These are phyloP conservation scores for Bombus huntii DNA, from an alignment of 1,140 invertebrate species.

Conservation along the genomic window DNA sequence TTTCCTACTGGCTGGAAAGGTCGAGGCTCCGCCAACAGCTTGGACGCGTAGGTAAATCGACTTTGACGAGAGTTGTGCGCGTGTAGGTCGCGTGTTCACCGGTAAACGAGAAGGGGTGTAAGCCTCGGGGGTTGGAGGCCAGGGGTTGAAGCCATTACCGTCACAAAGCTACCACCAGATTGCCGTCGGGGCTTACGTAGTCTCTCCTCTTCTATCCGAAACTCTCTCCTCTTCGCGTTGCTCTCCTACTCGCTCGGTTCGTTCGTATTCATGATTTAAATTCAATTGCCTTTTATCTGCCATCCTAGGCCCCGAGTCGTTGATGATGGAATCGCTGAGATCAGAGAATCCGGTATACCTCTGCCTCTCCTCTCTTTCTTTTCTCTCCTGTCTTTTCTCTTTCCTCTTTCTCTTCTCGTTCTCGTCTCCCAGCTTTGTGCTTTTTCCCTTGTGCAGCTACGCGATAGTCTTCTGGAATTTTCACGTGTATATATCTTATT, in stretches of 20 bases:
- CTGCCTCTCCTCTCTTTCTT: conserved; percentile 8
- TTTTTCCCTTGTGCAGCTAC: neutral
- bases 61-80: conserved; percentile 29
- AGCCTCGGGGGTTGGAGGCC: conserved; percentile 62
- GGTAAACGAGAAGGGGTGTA: conserved; percentile 66
- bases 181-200: conserved; percentile 77
- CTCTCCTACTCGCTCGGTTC: conserved; percentile 68
- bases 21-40: conserved; percentile 4
- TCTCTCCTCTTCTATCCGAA: conserved; percentile 55
- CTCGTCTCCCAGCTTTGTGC: neutral
- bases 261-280: conserved; percentile 83
- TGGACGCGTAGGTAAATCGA: conserved; percentile 48
- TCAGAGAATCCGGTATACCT: conserved; percentile 71
- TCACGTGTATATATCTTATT: no score
- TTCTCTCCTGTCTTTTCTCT: neutral
- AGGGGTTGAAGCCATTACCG: conserved; percentile 80
- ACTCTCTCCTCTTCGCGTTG: conserved; percentile 7
- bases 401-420: neutral
- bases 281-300: conserved; percentile 83
- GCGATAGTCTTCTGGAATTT: neutral
- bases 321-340: conserved; percentile 77
- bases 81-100: conserved; percentile 56
- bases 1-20: conserved; percentile 38
- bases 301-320: conserved; percentile 74
- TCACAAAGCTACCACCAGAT: conserved; percentile 82